These are phyloP conservation scores for Argyresthia goedartella DNA, from an alignment of 2,888 invertebrate species.

Conservation along the genomic window DNA sequence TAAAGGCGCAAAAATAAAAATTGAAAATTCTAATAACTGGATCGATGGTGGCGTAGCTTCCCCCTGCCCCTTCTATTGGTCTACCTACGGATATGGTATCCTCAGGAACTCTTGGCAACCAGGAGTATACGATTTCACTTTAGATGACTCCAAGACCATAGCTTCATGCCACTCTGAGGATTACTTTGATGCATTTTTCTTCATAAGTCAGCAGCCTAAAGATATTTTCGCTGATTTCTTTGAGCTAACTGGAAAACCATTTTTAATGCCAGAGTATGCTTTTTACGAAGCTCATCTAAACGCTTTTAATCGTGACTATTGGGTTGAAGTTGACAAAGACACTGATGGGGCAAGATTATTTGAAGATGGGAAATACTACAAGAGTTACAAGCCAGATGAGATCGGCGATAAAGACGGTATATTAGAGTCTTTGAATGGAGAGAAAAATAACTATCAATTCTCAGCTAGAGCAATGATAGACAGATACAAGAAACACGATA, in stretches of 20 bases:
- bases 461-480: conserved; percentile 61
- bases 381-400: conserved; percentile 42
- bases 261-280: conserved; percentile 52
- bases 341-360: conserved; percentile 37
- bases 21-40: conserved; percentile 51
- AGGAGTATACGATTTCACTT: conserved; percentile 43
- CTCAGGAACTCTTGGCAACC: conserved; percentile 55
- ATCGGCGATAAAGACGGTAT: conserved; percentile 39
- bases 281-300: conserved; percentile 59
- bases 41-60: conserved; percentile 50
- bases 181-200: conserved; percentile 50
- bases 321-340: conserved; percentile 40
- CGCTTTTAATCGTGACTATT: conserved; percentile 57
- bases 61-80: conserved; percentile 59
- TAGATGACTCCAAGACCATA: conserved; percentile 24
- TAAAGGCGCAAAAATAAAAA: conserved; percentile 43
- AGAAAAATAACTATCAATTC: conserved; percentile 57
- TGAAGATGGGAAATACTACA: conserved; percentile 56
- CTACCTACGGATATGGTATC: conserved; percentile 48
- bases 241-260: conserved; percentile 50
- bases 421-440: conserved; percentile 56
- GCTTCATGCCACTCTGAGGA: conserved; percentile 24
- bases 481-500: conserved; percentile 45
- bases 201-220: conserved; percentile 35
- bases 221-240: conserved; percentile 51